Evolutionary conservation across 2,797 vertebrate species (phyloP).

Genomic region (Enteromius fasciolatus): DNA sequence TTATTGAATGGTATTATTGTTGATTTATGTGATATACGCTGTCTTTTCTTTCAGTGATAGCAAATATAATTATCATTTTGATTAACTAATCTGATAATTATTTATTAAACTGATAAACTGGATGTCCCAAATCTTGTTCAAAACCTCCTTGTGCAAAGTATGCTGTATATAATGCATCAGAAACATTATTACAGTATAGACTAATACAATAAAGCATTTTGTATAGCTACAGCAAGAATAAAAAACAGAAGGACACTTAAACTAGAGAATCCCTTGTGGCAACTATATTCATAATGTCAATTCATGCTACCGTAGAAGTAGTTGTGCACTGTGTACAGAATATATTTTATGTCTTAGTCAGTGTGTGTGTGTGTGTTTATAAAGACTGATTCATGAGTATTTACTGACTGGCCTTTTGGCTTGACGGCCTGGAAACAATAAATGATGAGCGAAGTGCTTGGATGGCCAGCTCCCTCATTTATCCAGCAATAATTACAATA

Average conservation of each 20-base stretch:
- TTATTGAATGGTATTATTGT: neutral
- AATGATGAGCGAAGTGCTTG: constrained; percentile 57
- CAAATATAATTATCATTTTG: neutral
- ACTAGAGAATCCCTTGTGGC: neutral
- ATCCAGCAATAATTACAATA: constrained; percentile 83
- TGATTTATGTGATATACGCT: neutral
- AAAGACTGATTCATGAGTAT: constrained; percentile 60
- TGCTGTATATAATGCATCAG: neutral
- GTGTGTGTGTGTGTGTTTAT: constrained; percentile 28
- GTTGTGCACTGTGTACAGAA: constrained; percentile 13
- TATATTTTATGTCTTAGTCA: constrained; percentile 30
- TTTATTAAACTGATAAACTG: neutral
- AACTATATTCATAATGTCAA: neutral
- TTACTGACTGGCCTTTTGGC: constrained; percentile 63
- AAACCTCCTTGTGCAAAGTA: neutral
- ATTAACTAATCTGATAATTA: neutral
- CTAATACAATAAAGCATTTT: neutral
- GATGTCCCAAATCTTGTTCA: neutral
- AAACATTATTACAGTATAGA: neutral
- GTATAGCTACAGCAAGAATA: neutral
- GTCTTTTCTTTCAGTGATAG: neutral
- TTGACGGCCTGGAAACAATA: constrained; percentile 64
- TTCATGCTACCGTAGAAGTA: neutral
- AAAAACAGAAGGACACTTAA: neutral
- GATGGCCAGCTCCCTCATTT: constrained; percentile 78